A percentile compares a stretch with the other conserved stretches of the same genome.
These are phyloP conservation scores for Patella pellucida DNA, from an alignment of 2,888 invertebrate genomes.

Conservation along the genomic window DNA sequence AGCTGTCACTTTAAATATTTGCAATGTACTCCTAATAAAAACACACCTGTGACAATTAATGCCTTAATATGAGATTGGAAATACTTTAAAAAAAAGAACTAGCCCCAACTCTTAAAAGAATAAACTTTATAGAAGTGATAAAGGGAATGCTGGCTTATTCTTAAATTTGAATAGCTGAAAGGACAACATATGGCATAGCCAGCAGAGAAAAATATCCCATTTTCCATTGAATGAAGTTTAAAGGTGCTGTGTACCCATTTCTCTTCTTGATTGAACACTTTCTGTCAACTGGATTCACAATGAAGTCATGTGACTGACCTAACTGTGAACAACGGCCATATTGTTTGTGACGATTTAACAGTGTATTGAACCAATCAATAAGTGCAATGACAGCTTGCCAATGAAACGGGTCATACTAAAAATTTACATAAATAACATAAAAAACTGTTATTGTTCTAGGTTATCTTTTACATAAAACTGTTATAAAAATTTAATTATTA, in stretches of 20 bases:
- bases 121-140: too few relatives aligned
- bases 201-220: background rate
- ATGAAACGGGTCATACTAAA: constrained; percentile 14
- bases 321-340: background rate
- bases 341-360: constrained; percentile 4
- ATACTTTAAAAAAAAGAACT: too few relatives aligned
- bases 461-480: too few relatives aligned
- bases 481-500: too few relatives aligned
- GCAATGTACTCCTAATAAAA: too few relatives aligned
- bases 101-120: too few relatives aligned
- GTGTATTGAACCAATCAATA: constrained; percentile 20
- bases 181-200: constrained; percentile 9
- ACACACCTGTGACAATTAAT: too few relatives aligned
- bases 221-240: background rate
- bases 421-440: too few relatives aligned
- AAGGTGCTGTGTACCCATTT: background rate
- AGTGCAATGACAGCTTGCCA: constrained; percentile 23
- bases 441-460: too few relatives aligned
- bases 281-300: constrained; percentile 5
- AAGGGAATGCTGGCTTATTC: too few relatives aligned
- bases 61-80: too few relatives aligned
- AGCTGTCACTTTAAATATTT: too few relatives aligned
- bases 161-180: background rate
- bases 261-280: background rate
- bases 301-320: constrained; percentile 5